Evolutionary conservation across 2,888 invertebrate genomes (phyloP), one percentile per base, ranked within the genome.

Genomic region (Strigamia transsilvanica): DNA sequence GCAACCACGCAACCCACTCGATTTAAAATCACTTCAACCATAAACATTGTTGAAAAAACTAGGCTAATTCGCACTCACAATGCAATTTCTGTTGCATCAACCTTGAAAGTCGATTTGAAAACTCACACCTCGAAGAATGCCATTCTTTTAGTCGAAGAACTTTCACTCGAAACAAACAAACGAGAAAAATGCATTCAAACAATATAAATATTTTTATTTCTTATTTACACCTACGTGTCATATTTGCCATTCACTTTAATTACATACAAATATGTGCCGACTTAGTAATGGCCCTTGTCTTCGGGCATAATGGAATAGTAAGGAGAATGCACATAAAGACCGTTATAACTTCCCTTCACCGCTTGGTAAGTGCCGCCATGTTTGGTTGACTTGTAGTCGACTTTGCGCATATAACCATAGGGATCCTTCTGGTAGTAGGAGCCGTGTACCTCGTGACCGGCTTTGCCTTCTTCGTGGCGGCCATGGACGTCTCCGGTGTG

Each of bases 241-340:
- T 15, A 23, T 61, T 34, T 61, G 21, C 5, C 15, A 61, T 61
- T 61, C n/a, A 61, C 21, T 18, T 61, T 61, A 61, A 61, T 61
- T 21, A 18, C 61, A 21, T 21, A n/a, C n/a, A n/a, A n/a, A n/a
- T n/a, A 4, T 51, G 51, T 51, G 10, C 51, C 15, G 10, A 10
- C 51, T 42, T 80, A 46, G 46, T 80, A 41, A 27, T 46, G 42
- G 32, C 51, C 51, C 23, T 61, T 23, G 61, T 80, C 51, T 12
- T 18, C 27, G 18, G 81, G 81, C 66, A 46, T 23, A 41, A 81
- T 81, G 81, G 77, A 38, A 38, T 13, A 81, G 41, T 73, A 81
- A 21, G 81, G 81, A n/a, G 81, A 42, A 41, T 81, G 81, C 12
- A 81, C 81, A 21, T 81, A 81, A 7, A 81, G 77, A 21, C 81